Evolutionary conservation across 2,113 vertebrate species (phyloP).

Genomic region (Beaufortia kweichowensis): DNA sequence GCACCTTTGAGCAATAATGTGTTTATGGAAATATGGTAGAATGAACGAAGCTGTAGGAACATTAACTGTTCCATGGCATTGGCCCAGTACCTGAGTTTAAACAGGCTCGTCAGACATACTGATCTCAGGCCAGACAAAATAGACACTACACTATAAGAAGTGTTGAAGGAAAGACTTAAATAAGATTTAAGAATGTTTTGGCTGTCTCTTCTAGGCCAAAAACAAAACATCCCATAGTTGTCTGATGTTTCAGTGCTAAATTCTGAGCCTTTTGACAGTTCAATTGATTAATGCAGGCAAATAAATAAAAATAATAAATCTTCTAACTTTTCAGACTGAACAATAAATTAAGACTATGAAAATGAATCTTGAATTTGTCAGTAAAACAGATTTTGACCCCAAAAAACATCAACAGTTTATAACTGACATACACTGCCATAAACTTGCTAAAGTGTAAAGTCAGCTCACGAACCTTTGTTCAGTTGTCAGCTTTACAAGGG

Average conservation of each 20-base stretch:
- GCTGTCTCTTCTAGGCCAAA: neutral
- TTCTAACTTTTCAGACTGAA: too few species aligned
- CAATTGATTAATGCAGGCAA: neutral
- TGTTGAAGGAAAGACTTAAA: neutral
- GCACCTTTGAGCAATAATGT: constrained; percentile 20
- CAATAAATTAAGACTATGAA: too few species aligned
- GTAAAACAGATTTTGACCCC: neutral
- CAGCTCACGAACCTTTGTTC: constrained; percentile 4
- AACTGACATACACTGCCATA: constrained; percentile 16
- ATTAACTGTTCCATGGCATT: constrained; percentile 1
- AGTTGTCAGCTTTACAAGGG: constrained; percentile 14
- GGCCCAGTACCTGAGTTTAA: constrained; percentile 5
- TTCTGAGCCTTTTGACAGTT: neutral
- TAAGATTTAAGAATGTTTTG: neutral
- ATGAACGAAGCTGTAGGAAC: neutral
- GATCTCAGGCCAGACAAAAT: constrained; percentile 16
- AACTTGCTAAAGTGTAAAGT: neutral
- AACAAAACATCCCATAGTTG: neutral
- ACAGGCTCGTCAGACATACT: neutral
- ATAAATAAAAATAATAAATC: neutral
- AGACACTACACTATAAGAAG: neutral
- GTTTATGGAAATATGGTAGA: constrained; percentile 10
- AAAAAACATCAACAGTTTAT: neutral
- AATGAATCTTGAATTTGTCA: neutral
- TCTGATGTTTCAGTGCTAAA: neutral